Conservation (phyloP, 2,113 vertebrate genomes). For the Cyanoliseus patagonus region DNA sequence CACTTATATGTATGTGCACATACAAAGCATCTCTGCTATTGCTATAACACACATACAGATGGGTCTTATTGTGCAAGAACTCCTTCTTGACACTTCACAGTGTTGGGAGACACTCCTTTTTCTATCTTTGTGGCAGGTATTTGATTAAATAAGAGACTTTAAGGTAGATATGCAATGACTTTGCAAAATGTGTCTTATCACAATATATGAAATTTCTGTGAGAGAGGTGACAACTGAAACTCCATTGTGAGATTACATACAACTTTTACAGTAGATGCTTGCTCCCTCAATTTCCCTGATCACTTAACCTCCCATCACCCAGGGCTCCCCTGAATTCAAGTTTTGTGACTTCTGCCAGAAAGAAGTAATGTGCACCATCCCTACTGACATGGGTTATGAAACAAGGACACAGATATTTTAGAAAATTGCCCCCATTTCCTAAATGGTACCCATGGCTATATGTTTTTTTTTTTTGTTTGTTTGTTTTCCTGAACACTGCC, state of each 20-base stretch:
- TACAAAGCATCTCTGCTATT: background rate
- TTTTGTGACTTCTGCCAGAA: background rate
- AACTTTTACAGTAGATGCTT: background rate
- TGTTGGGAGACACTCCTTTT: background rate
- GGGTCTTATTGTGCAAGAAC: background rate
- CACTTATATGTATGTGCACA: accelerated
- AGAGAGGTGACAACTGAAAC: background rate
- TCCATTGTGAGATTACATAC: background rate
- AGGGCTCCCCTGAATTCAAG: background rate
- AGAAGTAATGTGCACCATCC: background rate
- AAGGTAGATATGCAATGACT: background rate
- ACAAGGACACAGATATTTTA: background rate
- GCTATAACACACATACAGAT: background rate
- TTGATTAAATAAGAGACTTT: background rate
- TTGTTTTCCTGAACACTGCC: background rate
- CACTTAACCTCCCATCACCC: background rate
- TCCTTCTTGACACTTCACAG: background rate
- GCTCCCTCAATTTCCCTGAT: background rate
- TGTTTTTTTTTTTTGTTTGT: background rate
- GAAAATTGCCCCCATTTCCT: background rate
- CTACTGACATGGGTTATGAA: background rate
- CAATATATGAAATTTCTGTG: background rate
- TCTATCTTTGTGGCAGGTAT: background rate
- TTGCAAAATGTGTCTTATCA: background rate
- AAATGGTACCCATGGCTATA: background rate